These are phyloP conservation scores for Aphidius colemani DNA, from an alignment of 2,888 invertebrate species.

Conservation along the genomic window DNA sequence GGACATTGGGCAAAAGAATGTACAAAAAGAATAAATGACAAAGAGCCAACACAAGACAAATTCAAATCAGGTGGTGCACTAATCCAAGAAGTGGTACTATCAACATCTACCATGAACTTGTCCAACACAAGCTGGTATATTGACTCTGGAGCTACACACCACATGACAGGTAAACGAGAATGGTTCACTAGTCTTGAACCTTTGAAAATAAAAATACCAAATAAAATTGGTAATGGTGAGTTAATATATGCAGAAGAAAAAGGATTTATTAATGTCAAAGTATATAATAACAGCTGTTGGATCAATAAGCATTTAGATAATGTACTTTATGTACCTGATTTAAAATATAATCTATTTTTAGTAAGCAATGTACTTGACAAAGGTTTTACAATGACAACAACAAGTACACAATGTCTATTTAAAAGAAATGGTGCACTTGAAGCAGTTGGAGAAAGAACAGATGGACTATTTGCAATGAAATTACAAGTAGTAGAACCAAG, in stretches of 20 bases:
- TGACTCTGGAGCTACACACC: conserved; percentile 34
- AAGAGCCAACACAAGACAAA: background rate
- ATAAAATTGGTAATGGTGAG: conserved; percentile 26
- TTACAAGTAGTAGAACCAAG: conserved; percentile 1
- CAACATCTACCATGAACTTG: background rate
- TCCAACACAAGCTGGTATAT: conserved; percentile 21
- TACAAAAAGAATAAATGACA: background rate
- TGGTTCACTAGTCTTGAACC: conserved; percentile 25
- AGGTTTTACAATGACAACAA: background rate
- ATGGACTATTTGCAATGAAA: conserved; percentile 30
- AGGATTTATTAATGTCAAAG: conserved; percentile 31
- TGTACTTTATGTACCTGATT: conserved; percentile 29
- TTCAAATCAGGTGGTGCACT: background rate
- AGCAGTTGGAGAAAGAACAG: conserved; percentile 26
- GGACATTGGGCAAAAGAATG: conserved; percentile 23
- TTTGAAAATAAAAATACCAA: background rate
- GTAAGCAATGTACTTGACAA: background rate
- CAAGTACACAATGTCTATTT: conserved; percentile 20
- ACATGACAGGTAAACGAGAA: conserved; percentile 30
- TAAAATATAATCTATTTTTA: conserved; percentile 32
- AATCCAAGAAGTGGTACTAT: background rate
- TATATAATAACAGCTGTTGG: conserved; percentile 33
- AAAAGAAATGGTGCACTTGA: conserved; percentile 17
- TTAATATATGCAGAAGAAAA: background rate
- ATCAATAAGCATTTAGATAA: conserved; percentile 27